Base-by-base conservation (phyloP, 2,113 vertebrate species). In the Microtus oregoni region DNA sequence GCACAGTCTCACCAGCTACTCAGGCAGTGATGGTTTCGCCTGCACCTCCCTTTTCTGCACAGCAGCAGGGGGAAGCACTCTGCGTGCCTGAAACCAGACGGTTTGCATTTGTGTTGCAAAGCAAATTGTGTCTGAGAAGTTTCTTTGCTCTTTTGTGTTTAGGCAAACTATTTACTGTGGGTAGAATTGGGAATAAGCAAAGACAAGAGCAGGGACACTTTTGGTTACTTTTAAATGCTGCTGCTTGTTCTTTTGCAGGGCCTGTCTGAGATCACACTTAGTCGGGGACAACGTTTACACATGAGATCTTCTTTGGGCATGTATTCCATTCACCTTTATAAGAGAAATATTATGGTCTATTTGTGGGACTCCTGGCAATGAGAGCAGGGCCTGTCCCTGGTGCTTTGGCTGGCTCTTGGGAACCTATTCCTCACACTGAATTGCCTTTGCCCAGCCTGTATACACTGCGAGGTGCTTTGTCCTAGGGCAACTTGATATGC, bases 101-200 rank as follows among this genome's bases (percentile, higher is more conserved):
- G 86, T 81, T 96, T 77, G 52, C 7, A 35, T 47, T 85, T 73
- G 35, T 35, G 61, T 75, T 91, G 83, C 95, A 87, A 93, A 94
- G 75, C 90, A 93, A 93, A 95, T 93, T 73, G 73, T 73, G 44
- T 92, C 38, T 79, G 17, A 83, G 83, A 70, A 44, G n/a, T 81
- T 95, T 72, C 79, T 79, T 96, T 85, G 55, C 86, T 94, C 38
- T 47, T 91, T 90, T 63, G 30, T 73, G 68, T 94, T 93, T 61
- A 89, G 63, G 41, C 91, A 95, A 97, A 86, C 52, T 58, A 1
- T 88, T 68, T 38, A 55, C 44, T 95, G 68, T 77, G 75, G 90
- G n/a, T 26, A 87, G 32, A 93, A 50, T 0, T 89, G 78, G 68
- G 67, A 38, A 58, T 68, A 63, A 86, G 58, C 67, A 81, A 83